Conservation (phyloP, 2,888 invertebrate genomes). For the Amblyteles armatorius region DNA sequence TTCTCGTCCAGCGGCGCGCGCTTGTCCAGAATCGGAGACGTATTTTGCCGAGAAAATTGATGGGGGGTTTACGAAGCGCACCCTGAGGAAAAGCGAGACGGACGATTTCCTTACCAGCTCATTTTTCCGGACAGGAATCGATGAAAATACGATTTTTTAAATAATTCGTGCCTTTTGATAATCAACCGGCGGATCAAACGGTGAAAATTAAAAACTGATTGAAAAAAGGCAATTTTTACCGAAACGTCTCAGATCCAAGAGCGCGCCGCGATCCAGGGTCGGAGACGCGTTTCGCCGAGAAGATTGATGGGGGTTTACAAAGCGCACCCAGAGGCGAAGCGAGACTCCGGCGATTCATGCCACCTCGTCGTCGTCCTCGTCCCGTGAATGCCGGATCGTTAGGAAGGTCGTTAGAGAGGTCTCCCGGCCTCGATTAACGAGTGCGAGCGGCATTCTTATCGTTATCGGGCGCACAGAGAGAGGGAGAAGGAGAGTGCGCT, state of each 20-base stretch:
- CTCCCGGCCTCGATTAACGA: constrained; percentile 68
- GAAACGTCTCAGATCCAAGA: no score
- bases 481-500: background rate
- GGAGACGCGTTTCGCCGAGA: background rate
- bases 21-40: background rate
- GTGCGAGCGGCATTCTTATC: constrained; percentile 60
- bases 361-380: constrained; percentile 39
- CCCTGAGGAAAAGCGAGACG: background rate
- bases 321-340: background rate
- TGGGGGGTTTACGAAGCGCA: background rate
- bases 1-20: no score
- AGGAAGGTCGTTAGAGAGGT: constrained; percentile 69
- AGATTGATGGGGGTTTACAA: constrained; percentile 10
- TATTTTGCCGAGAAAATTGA: constrained; percentile 11
- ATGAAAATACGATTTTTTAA: no score
- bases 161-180: no score
- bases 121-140: no score
- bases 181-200: no score
- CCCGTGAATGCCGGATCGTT: constrained; percentile 65
- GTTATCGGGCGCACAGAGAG: constrained; percentile 54
- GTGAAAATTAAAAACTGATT: no score
- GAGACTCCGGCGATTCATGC: constrained; percentile 29
- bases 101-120: background rate
- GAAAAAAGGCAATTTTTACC: no score
- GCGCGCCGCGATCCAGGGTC: background rate